A percentile compares a stretch with the other conserved stretches of the same genome.
phyloP scores from a whole-genome alignment of 2,888 invertebrate species.

The Megamerina dolium region DNA sequence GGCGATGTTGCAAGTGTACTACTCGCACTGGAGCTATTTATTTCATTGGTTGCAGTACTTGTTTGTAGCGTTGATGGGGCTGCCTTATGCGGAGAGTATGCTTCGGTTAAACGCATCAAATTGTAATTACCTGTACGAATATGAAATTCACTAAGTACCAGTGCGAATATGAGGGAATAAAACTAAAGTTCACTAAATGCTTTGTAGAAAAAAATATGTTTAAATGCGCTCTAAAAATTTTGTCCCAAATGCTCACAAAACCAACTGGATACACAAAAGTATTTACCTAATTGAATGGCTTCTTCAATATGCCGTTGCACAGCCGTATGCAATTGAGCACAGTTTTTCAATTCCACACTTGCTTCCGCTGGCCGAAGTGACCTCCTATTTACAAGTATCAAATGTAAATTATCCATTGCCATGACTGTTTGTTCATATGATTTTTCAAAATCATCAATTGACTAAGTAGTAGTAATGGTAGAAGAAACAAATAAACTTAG shows the following conservation, averaged over 20 bases:
- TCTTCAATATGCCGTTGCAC: conserved; percentile 51
- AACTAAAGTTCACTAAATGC: not conserved
- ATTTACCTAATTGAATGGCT: conserved; percentile 52
- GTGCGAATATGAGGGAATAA: not conserved
- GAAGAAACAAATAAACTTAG: not conserved
- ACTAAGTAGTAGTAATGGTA: conserved; percentile 35
- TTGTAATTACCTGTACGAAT: conserved; percentile 42
- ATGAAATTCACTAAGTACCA: too few relatives aligned
- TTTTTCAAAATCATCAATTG: conserved; percentile 62
- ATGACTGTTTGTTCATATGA: conserved; percentile 56
- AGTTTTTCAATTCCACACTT: conserved; percentile 54
- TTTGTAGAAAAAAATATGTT: not conserved
- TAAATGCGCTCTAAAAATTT: too few relatives aligned
- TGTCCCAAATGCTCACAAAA: too few relatives aligned
- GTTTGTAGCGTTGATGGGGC: conserved; percentile 15
- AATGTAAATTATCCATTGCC: conserved; percentile 59
- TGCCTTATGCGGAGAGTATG: conserved; percentile 39
- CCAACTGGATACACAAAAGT: too few relatives aligned
- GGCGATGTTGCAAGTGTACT: conserved; percentile 5
- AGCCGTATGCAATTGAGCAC: conserved; percentile 53
- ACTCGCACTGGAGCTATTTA: not conserved
- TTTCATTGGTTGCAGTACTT: conserved; percentile 1
- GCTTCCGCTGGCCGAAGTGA: conserved; percentile 55
- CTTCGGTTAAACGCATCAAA: conserved; percentile 45
- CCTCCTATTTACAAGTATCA: conserved; percentile 54